Base-by-base conservation (phyloP, 1,140 invertebrate species). In the Aphaenogaster ashmeadi region DNA sequence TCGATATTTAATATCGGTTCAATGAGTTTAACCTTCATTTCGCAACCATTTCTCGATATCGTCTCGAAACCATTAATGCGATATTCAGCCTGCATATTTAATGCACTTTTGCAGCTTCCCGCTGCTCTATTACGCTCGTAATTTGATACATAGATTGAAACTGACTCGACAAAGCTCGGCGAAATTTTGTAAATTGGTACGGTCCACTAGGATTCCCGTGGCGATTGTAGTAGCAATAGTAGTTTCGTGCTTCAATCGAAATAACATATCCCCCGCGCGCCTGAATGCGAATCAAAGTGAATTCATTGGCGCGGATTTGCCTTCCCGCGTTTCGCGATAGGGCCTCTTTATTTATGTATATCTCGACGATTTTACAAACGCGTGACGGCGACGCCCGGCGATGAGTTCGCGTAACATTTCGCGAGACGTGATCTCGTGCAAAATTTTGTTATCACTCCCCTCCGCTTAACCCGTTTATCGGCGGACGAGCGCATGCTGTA, bases 141-240 rank as follows among this genome's bases (percentile, higher is more conserved):
- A 83, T 83, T 83, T 33, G 38, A 83, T 74, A 60, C 18, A 8
- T 56, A 56, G 27, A 74, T 60, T 47, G 80, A 84, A 84, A 84
- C 18, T 27, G 80, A 36, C 69, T 75, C 41, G 67, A 83, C 52
- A 83, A 83, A 81, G 78, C 78, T 38, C 78, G 38, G 50, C 66
- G 69, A 84, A 74, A 74, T 84, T 84, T 84, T 84, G 41, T 60
- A 74, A 83, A 83, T 83, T 74, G 67, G 15, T 58, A 74, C 41
- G 54, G 67, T 75, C 41, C 54, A 84, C 52, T 60, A 84, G 52
- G 18, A 84, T 84, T 60, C 69, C 54, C 69, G 13, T 58, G 67
- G 41, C 67, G 41, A 50, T 74, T 33, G 66, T 69, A 60, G n/a
- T 77, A 64, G 58, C 77, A 33, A 79, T 81, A 44, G 64, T 56